phyloP scores from a whole-genome alignment of 2,888 invertebrate genomes.

The Pherbina coryleti region DNA sequence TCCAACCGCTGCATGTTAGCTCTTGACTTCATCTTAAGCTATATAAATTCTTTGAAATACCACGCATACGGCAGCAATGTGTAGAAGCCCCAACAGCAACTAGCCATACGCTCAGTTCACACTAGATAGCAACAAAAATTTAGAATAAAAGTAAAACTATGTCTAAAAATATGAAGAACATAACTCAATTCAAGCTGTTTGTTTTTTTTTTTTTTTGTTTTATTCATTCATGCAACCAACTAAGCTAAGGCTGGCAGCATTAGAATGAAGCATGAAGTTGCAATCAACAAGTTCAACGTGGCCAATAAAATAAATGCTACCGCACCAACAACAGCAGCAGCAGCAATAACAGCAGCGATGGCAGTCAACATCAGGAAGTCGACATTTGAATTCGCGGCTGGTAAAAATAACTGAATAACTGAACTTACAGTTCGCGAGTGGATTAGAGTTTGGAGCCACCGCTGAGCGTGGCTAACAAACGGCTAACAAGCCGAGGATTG shows the following conservation, averaged over 20 bases:
- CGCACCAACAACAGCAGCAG: not conserved
- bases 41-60: too few relatives aligned
- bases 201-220: too few relatives aligned
- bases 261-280: constrained; percentile 27
- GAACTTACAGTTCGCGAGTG: constrained; percentile 20
- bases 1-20: too few relatives aligned
- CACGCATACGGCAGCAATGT: too few relatives aligned
- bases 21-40: too few relatives aligned
- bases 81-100: too few relatives aligned
- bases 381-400: constrained; percentile 25
- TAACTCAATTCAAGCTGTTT: too few relatives aligned
- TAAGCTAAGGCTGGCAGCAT: not conserved
- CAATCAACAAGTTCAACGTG: constrained; percentile 30
- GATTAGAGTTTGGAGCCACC: constrained; percentile 6
- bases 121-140: too few relatives aligned
- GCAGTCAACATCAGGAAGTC: constrained; percentile 27
- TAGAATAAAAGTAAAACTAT: too few relatives aligned
- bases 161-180: too few relatives aligned
- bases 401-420: constrained; percentile 7
- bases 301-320: constrained; percentile 37
- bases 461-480: constrained; percentile 25
- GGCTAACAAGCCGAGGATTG: constrained; percentile 29
- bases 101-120: too few relatives aligned
- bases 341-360: not conserved
- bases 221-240: too few relatives aligned